phyloP scores from a whole-genome alignment of 1,140 invertebrate species.

The Dreissena polymorpha region DNA sequence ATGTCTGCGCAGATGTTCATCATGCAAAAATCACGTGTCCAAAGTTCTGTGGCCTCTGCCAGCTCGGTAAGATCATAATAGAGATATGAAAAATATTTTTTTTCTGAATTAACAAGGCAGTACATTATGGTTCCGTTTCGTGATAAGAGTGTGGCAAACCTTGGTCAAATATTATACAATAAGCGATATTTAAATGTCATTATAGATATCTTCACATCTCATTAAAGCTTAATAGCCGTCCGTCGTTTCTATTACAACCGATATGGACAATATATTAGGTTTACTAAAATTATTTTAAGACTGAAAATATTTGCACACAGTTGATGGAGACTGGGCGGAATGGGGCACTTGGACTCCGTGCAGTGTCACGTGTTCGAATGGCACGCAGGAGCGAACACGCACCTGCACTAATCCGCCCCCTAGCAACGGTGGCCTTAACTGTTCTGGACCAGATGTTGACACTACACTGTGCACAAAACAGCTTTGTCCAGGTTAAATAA shows the following conservation, averaged over 20 bases:
- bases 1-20: background rate
- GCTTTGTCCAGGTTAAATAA: no score
- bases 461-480: no score
- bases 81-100: background rate
- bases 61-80: background rate
- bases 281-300: no score
- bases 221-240: no score
- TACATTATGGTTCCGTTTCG: no score
- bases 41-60: background rate
- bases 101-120: background rate
- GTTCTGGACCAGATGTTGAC: constrained; percentile 30
- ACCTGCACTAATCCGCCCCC: constrained; percentile 57
- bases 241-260: no score
- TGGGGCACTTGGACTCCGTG: constrained; percentile 64
- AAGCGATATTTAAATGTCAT: no score
- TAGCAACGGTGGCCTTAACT: constrained; percentile 55
- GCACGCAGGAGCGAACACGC: constrained; percentile 52
- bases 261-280: no score
- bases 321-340: constrained; percentile 57
- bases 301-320: constrained; percentile 21
- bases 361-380: constrained; percentile 61
- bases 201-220: no score
- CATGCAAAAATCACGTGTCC: background rate
- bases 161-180: no score
- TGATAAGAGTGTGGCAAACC: no score